These are phyloP conservation scores for Sebastes ruberrimus DNA, from an alignment of 2,797 vertebrate genomes.

Conservation along the genomic window DNA sequence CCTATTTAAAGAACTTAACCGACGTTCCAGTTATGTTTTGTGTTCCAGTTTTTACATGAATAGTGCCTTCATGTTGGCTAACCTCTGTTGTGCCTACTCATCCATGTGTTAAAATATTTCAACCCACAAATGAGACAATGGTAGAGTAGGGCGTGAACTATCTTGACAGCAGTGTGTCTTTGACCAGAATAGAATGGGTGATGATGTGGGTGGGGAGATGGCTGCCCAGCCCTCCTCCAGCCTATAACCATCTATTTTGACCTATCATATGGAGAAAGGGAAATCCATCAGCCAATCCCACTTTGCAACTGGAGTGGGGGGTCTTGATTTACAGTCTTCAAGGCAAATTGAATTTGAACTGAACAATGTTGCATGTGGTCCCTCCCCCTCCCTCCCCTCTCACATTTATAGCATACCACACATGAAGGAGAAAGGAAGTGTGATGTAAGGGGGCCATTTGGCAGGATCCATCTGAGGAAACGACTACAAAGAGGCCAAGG, in stretches of 20 bases:
- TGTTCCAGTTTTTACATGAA: neutral
- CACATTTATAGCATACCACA: constrained; percentile 27
- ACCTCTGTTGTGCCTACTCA: too few species aligned
- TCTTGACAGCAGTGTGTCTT: constrained; percentile 41
- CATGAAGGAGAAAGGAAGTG: neutral
- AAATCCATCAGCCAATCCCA: constrained; percentile 11
- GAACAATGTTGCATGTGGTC: neutral
- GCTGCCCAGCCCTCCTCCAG: constrained; percentile 17
- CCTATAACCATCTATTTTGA: constrained; percentile 9
- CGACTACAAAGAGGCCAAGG: neutral
- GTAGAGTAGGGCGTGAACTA: neutral
- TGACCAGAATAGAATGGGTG: constrained; percentile 48
- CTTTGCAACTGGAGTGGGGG: neutral
- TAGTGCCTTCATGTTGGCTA: accelerated
- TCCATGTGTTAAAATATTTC: neutral
- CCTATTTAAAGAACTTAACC: accelerated
- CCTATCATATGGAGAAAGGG: constrained; percentile 7
- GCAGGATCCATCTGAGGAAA: neutral
- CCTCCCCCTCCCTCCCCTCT: neutral
- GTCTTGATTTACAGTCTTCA: neutral
- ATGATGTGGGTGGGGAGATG: constrained; percentile 60
- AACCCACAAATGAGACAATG: neutral
- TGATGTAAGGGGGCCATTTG: constrained; percentile 51
- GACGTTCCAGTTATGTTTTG: neutral
- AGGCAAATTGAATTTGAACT: neutral